Conservation (phyloP, 2,113 vertebrate genomes). For the Parus major region DNA sequence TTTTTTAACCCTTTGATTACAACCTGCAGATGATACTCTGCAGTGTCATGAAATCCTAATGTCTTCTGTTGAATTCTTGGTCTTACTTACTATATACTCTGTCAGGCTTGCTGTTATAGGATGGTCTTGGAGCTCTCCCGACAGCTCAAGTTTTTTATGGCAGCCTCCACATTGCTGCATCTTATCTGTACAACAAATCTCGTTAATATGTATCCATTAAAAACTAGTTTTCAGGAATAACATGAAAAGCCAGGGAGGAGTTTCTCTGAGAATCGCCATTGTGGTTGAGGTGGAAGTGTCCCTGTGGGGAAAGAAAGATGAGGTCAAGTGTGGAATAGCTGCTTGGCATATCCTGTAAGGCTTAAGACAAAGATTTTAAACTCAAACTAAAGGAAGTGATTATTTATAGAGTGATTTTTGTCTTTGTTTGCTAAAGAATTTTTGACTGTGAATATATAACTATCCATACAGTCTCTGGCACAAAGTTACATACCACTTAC, state of each 20-base stretch:
- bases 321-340: background rate
- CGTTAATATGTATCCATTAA: background rate
- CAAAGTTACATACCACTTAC: background rate
- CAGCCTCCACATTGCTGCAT: background rate
- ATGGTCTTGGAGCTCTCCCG: background rate
- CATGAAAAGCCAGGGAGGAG: background rate
- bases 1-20: constrained; percentile 22
- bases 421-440: background rate
- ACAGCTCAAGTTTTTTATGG: background rate
- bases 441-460: background rate
- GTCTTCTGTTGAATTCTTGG: background rate
- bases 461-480: background rate
- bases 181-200: background rate
- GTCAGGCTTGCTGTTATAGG: background rate
- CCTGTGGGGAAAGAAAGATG: background rate
- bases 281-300: background rate
- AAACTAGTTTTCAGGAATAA: background rate
- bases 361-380: background rate
- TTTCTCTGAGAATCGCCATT: background rate
- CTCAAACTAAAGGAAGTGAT: background rate
- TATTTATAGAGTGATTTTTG: constrained; percentile 9
- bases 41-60: background rate
- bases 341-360: background rate
- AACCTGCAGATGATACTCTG: background rate
- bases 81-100: background rate